Conservation (phyloP, 2,797 vertebrate species). For the Ctenochaetus hawaiiensis region DNA sequence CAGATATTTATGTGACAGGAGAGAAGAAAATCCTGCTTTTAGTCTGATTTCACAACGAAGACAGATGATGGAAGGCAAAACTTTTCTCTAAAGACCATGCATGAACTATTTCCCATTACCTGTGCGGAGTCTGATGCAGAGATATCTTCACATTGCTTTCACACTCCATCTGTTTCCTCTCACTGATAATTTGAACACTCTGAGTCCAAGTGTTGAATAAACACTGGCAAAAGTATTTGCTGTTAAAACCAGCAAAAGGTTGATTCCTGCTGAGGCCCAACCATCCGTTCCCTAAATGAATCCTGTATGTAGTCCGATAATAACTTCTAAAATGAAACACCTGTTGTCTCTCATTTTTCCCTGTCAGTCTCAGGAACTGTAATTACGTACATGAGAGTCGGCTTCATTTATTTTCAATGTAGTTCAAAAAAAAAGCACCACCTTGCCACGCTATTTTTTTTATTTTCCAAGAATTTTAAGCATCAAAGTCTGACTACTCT, state of each 20-base stretch:
- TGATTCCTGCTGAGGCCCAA: conserved; percentile 64
- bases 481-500: conserved; percentile 16
- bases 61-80: conserved; percentile 24
- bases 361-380: conserved; percentile 37
- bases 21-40: conserved; percentile 26
- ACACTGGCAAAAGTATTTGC: conserved; percentile 70
- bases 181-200: conserved; percentile 73
- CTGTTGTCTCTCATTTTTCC: conserved; percentile 54
- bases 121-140: conserved; percentile 50
- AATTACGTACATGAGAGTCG: conserved; percentile 37
- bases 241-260: conserved; percentile 75
- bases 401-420: conserved; percentile 32
- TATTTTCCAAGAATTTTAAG: conserved; percentile 3
- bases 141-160: conserved; percentile 65
- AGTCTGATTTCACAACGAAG: conserved; percentile 28
- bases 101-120: conserved; percentile 67
- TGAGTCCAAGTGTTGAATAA: conserved; percentile 69
- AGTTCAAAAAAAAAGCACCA: conserved; percentile 28
- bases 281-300: conserved; percentile 60
- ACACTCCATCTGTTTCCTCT: conserved; percentile 79
- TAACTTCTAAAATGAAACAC: conserved; percentile 70
- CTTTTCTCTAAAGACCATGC: conserved; percentile 48
- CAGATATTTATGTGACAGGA: conserved; percentile 29
- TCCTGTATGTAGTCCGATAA: conserved; percentile 54
- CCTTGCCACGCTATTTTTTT: neutral